These are phyloP conservation scores for Hypercompe scribonia DNA, from an alignment of 2,888 invertebrate genomes.

Conservation along the genomic window DNA sequence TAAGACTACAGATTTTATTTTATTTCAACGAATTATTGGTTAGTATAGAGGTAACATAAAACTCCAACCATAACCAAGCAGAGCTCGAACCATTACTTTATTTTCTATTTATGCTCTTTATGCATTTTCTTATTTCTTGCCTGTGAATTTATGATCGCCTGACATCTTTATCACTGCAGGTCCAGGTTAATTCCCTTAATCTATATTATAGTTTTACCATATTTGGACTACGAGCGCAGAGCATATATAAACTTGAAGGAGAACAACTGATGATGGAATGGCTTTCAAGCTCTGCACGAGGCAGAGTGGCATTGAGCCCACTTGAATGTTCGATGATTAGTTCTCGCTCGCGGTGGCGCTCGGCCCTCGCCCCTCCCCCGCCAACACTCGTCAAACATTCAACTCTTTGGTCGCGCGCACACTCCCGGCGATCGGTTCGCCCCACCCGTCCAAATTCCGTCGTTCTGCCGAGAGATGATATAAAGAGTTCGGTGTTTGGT, in stretches of 20 bases:
- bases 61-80: neutral
- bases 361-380: conserved; percentile 49
- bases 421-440: conserved; percentile 72
- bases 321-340: conserved; percentile 86
- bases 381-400: conserved; percentile 87
- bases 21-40: neutral
- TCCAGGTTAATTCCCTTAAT: neutral
- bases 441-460: conserved; percentile 69
- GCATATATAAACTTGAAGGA: conserved; percentile 1
- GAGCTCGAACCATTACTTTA: neutral
- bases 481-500: conserved; percentile 88
- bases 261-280: conserved; percentile 9
- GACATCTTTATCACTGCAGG: conserved; percentile 2
- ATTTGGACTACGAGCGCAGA: neutral
- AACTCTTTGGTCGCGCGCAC: conserved; percentile 82
- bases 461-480: conserved; percentile 62
- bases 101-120: neutral
- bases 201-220: neutral
- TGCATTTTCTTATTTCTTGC: neutral
- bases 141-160: neutral
- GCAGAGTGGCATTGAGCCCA: conserved; percentile 31
- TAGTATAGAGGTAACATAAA: neutral
- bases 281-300: conserved; percentile 8
- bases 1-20: conserved; percentile 1
- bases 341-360: conserved; percentile 56